phyloP scores from a whole-genome alignment of 2,888 invertebrate species.

The Margaritifera margaritifera region DNA sequence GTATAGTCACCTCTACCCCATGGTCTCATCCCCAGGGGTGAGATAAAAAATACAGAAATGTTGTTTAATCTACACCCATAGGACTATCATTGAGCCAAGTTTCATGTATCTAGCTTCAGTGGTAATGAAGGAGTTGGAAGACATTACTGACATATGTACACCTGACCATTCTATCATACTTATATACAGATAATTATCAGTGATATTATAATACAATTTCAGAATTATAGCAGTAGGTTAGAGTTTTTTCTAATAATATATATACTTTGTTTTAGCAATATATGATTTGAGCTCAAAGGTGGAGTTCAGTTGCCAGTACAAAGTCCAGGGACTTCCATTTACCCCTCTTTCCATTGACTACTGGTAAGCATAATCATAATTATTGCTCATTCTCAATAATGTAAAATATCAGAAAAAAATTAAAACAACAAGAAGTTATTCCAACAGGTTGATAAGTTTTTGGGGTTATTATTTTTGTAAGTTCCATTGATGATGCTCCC shows the following conservation, averaged over 20 bases:
- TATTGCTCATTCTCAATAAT: neutral
- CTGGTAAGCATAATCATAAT: constrained; percentile 60
- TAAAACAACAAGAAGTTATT: neutral
- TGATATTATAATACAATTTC: neutral
- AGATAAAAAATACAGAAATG: no score
- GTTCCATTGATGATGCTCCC: no score
- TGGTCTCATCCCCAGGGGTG: no score
- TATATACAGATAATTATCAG: no score
- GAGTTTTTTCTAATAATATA: neutral
- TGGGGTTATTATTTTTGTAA: neutral
- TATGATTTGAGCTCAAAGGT: constrained; percentile 72
- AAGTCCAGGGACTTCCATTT: constrained; percentile 65
- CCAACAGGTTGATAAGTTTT: neutral
- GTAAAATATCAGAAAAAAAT: neutral
- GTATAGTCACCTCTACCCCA: no score
- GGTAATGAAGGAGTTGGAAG: no score
- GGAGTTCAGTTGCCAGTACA: constrained; percentile 72
- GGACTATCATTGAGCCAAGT: no score
- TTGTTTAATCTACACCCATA: no score
- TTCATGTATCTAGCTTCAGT: no score
- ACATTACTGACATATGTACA: no score
- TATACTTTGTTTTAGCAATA: constrained; percentile 60
- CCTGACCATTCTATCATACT: no score
- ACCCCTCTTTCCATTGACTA: constrained; percentile 72
- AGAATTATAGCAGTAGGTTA: neutral